Evolutionary conservation across 2,888 invertebrate species (phyloP), one percentile per base, ranked within the genome.

Genomic region (Dolichomitus sp.): DNA sequence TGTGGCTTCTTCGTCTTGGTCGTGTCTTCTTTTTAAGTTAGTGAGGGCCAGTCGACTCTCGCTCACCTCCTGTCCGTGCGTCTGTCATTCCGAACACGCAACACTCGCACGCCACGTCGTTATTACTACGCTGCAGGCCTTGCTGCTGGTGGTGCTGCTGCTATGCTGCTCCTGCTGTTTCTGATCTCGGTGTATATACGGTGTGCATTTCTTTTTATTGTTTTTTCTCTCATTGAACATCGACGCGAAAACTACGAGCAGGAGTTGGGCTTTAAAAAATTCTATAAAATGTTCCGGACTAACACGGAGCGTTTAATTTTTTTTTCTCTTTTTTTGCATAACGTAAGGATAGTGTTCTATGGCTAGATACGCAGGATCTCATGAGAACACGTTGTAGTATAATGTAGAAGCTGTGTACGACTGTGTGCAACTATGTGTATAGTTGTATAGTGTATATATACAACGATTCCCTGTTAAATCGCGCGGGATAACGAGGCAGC

Each of bases 81-180:
- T 89, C 90, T 92, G 91, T 93, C 92, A 91, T 89, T 90, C 89
- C 75, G 83, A 87, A 90, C 92, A 92, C 92, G 93, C 93, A 91
- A 92, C 88, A 65, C 83, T 89, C 88, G 88, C 91, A 89, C 88
- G 90, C 88, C 89, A 90, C 86, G 87, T 88, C 90, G 88, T 91
- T 91, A 91, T 91, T 90, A 89, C 88, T 84, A 81, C 84, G 72
- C 70, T 79, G 83, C 86, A 87, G 88, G 86, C 87, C 88, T 87
- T 85, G 80, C 82, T 76, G 83, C 61, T 74, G 77, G 73, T 54
- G 54, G 12, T 19, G 12, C 27, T 17, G 50, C 50, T 9, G 50
- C 88, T 84, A 80, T 83, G 70, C 69, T 78, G 81, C 86, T 86
- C 79, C 82, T 76, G 83, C 54, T 74, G 74, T 81, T 73, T 84